Base-by-base conservation (phyloP, 1,140 invertebrate genomes). In the Babylonia areolata region DNA sequence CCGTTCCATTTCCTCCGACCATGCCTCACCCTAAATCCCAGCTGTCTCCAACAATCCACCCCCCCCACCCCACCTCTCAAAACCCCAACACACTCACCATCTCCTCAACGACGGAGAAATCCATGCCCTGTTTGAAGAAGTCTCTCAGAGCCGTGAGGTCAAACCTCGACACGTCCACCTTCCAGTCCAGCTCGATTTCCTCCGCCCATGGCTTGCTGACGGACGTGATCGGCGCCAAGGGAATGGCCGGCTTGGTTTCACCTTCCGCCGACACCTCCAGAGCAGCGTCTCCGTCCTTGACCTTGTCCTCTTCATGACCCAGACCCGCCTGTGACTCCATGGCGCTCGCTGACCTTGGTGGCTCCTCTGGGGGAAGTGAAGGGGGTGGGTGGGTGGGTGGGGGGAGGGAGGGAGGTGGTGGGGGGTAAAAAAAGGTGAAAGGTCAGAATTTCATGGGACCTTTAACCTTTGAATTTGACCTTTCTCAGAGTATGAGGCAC, bases 101-200 rank as follows among this genome's bases (percentile, higher is more conserved):
- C 92, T 94, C 90, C 83, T 93, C 93, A 9, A 93, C 84, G 3
- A 94, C 90, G 71, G 88, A 87, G 28, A 93, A 88, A 37, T 92
- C 88, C 91, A 93, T 93, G 58, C 93, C 92, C 79, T 92, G 88
- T 58, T 92, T 92, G 69, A 94, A 91, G 87, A 94, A 94, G 84
- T 93, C 91, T 84, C 93, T 88, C 28, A 94, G 88, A 15, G 78
- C 85, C 5, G 92, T 82, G 39, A 94, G 89, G 83, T 94, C 90
- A 88, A 93, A 92, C 39, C 93, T 85, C 0, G 90, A 77, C 28
- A 92, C 85, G 11, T 87, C 84, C 39, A 87, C 81, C 23, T 88
- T 87, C 92, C 92, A 93, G 81, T 93, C 90, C 33, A 93, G 46
- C 73, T 93, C 91, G 20, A 93, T 88, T 42, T 93, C 91, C 69